phyloP scores from a whole-genome alignment of 1,140 invertebrate species.

The Solen grandis region DNA sequence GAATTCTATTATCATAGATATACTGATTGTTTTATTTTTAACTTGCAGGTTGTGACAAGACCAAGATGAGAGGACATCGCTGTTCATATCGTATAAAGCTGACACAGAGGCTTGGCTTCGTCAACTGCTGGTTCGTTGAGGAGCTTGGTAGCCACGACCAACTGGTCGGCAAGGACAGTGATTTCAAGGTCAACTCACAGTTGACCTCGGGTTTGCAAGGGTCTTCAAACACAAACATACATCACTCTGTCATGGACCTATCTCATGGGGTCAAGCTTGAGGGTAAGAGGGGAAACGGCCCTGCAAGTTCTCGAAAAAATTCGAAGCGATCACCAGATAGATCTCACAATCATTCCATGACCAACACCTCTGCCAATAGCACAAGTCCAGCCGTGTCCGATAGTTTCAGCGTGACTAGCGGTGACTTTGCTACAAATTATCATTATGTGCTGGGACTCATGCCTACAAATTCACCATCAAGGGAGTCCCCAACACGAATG shows the following conservation, averaged over 20 bases:
- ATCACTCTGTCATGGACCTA: conserved; percentile 31
- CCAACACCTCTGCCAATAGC: not conserved
- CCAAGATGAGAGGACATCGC: conserved; percentile 75
- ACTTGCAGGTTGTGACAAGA: conserved; percentile 75
- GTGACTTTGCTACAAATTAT: conserved; percentile 29
- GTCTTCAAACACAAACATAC: not conserved
- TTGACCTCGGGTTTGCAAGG: not conserved
- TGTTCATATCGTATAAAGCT: conserved; percentile 77
- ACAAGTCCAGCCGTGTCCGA: conserved; percentile 46
- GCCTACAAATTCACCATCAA: conserved; percentile 27
- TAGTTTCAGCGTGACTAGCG: not conserved
- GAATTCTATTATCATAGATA: too few relatives aligned
- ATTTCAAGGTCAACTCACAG: conserved; percentile 52
- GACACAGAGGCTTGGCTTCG: conserved; percentile 76
- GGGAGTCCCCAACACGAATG: conserved; percentile 13
- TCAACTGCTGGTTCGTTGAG: conserved; percentile 77
- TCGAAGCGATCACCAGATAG: not conserved
- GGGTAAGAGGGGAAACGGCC: conserved; percentile 6
- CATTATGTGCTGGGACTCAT: conserved; percentile 46
- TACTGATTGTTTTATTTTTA: conserved; percentile 33
- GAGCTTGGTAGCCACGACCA: conserved; percentile 73
- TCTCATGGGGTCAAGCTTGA: conserved; percentile 7
- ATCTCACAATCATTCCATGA: not conserved
- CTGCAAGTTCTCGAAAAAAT: conserved; percentile 22
- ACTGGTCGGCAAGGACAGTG: conserved; percentile 50